phyloP scores from a whole-genome alignment of 2,113 vertebrate species.

The Xenus cinereus region DNA sequence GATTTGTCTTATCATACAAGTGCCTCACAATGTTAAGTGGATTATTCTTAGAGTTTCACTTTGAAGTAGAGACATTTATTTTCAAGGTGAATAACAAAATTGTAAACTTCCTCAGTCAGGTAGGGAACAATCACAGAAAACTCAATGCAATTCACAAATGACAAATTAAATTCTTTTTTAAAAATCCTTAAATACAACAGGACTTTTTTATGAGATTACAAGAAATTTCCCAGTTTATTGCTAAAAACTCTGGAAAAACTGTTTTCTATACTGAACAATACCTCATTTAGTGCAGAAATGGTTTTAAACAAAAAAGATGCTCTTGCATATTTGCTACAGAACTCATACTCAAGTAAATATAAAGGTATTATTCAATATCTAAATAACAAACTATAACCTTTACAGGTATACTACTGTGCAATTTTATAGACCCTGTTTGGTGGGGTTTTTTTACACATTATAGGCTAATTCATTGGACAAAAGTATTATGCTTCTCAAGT shows the following conservation, averaged over 20 bases:
- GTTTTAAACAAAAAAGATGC: background rate
- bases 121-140: background rate
- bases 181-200: background rate
- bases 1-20: background rate
- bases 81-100: background rate
- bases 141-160: background rate
- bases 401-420: background rate
- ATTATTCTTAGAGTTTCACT: background rate
- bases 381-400: background rate
- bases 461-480: background rate
- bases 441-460: background rate
- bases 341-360: background rate
- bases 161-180: background rate
- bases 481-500: background rate
- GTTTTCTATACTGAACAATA: background rate
- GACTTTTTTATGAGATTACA: background rate
- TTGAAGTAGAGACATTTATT: background rate
- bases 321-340: background rate
- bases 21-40: background rate
- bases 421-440: background rate
- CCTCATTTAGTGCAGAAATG: background rate
- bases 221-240: background rate
- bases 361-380: background rate
- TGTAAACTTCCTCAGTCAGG: background rate
- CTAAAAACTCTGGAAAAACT: background rate